These are phyloP conservation scores for Muntiacus reevesi DNA, from an alignment of 2,113 vertebrate genomes.

Conservation along the genomic window DNA sequence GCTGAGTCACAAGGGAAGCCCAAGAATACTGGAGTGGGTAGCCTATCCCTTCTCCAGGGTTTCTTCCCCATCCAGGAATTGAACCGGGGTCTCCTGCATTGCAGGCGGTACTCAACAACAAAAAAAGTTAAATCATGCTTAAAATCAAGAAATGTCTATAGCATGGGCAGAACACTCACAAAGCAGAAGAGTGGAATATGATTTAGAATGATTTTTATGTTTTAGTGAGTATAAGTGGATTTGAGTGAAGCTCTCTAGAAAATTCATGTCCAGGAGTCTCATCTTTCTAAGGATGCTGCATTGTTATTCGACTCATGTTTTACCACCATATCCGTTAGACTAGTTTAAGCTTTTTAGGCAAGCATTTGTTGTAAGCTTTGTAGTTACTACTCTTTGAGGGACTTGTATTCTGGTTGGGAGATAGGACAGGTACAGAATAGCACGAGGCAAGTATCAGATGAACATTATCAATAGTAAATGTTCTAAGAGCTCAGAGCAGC, in stretches of 20 bases:
- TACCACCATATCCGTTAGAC: neutral
- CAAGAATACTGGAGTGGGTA: too few species aligned
- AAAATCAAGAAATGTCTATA: neutral
- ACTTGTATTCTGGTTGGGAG: neutral
- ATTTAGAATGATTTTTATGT: constrained; percentile 18
- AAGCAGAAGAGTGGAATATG: neutral
- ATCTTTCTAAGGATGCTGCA: neutral
- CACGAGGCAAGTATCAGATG: neutral
- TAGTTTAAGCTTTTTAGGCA: neutral
- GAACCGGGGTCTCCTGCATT: neutral
- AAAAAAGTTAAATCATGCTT: neutral
- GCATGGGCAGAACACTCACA: neutral
- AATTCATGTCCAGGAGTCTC: neutral
- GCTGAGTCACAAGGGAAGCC: too few species aligned
- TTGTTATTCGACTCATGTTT: neutral
- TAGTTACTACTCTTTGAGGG: neutral
- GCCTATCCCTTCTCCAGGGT: too few species aligned
- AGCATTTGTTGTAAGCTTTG: neutral
- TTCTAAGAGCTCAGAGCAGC: neutral
- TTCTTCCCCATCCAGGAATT: neutral
- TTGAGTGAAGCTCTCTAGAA: neutral
- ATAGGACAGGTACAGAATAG: neutral
- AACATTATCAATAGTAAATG: neutral
- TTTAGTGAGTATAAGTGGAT: neutral
- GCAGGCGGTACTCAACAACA: neutral